Conservation (phyloP, 2,113 vertebrate genomes). For the Cichladusa arquata region DNA sequence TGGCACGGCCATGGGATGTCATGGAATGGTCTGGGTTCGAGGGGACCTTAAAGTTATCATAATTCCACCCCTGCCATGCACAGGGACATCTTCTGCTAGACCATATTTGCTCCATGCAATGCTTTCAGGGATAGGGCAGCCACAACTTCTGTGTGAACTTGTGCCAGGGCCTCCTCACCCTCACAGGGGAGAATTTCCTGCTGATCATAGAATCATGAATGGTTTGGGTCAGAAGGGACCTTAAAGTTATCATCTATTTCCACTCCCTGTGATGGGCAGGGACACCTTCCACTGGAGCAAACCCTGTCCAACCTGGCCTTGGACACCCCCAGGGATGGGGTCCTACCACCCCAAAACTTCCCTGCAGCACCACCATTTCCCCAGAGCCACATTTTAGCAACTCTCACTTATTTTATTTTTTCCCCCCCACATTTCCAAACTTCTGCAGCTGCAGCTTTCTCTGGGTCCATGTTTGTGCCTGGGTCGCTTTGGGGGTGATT, state of each 20-base stretch:
- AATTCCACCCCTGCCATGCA: neutral
- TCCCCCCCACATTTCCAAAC: rapidly evolving
- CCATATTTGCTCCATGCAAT: neutral
- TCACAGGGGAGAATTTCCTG: neutral
- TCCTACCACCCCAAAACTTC: neutral
- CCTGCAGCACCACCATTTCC: neutral
- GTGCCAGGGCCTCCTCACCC: neutral
- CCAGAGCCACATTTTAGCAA: rapidly evolving
- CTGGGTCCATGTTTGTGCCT: rapidly evolving
- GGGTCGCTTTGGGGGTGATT: rapidly evolving
- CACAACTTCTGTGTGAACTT: neutral
- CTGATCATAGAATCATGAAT: neutral
- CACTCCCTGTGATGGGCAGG: neutral
- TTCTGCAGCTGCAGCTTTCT: rapidly evolving
- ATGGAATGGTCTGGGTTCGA: neutral
- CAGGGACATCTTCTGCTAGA: neutral
- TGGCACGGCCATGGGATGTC: neutral
- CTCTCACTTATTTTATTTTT: neutral
- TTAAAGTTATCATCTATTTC: neutral
- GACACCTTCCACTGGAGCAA: neutral
- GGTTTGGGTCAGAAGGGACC: neutral
- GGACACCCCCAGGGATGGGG: neutral
- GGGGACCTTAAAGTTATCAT: neutral
- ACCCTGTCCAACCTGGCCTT: neutral
- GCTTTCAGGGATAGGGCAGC: neutral